Evolutionary conservation across 2,888 invertebrate genomes (phyloP).

Genomic region (Miltochrista miniata): DNA sequence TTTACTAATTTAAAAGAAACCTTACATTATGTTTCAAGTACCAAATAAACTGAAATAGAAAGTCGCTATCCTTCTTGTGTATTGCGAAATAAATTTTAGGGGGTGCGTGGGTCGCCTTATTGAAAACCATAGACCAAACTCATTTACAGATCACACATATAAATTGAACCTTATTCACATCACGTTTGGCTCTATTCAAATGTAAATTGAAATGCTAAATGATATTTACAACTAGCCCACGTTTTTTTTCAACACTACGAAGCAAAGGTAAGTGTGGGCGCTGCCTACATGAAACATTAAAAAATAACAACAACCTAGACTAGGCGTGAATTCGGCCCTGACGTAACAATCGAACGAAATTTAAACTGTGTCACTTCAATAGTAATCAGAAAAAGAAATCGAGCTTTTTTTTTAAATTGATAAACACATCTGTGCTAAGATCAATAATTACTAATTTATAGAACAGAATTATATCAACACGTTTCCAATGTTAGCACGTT

Average conservation of each 20-base stretch:
- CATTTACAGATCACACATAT: background rate
- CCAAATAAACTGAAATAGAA: slow-evolving; percentile 44
- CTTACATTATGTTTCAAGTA: background rate
- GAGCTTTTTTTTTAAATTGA: no score
- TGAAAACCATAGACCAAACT: slow-evolving; percentile 36
- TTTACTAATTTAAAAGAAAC: no score
- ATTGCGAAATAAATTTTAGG: slow-evolving; percentile 65
- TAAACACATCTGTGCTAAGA: background rate
- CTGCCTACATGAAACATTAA: slow-evolving; percentile 64
- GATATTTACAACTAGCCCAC: slow-evolving; percentile 65
- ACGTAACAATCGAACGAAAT: slow-evolving; percentile 52
- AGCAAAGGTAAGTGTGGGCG: slow-evolving; percentile 60
- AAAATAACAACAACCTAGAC: slow-evolving; percentile 55
- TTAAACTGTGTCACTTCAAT: slow-evolving; percentile 27
- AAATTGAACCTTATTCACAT: slow-evolving; percentile 37
- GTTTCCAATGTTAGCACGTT: no score
- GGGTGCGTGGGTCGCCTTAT: slow-evolving; percentile 61
- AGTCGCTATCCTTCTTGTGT: slow-evolving; percentile 64
- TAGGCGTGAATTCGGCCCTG: slow-evolving; percentile 55
- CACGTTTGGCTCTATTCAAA: slow-evolving; percentile 30
- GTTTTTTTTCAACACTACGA: slow-evolving; percentile 60
- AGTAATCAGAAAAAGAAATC: background rate
- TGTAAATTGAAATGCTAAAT: slow-evolving; percentile 28
- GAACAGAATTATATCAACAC: no score
- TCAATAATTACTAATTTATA: no score